Conservation (phyloP, 2,113 vertebrate genomes). For the Bubo bubo region DNA sequence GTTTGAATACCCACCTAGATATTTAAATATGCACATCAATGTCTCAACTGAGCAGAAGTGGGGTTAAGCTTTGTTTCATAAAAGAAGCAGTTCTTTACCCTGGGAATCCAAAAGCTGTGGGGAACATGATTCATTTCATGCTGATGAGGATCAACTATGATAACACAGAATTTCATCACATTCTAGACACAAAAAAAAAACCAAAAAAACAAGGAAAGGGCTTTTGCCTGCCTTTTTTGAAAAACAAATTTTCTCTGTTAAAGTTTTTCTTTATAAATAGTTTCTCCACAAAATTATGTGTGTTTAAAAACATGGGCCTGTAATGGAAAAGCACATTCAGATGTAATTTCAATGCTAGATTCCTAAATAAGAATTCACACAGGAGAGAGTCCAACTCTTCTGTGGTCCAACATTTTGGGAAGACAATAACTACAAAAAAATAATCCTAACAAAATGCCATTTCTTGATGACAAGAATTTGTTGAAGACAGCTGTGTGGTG, state of each 20-base stretch:
- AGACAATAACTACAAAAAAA: neutral
- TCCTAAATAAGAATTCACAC: neutral
- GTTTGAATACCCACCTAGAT: neutral
- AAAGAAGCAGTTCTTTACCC: neutral
- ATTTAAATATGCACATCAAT: neutral
- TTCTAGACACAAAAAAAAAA: neutral
- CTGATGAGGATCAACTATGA: neutral
- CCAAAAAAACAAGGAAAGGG: accelerated
- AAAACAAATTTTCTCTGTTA: neutral
- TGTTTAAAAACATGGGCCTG: neutral
- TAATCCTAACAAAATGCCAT: neutral
- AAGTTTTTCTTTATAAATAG: neutral
- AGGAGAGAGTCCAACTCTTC: too few relatives aligned
- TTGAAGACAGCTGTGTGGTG: neutral
- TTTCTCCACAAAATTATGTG: neutral
- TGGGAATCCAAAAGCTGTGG: neutral
- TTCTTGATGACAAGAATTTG: neutral
- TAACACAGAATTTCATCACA: neutral
- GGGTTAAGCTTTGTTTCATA: neutral
- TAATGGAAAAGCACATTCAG: neutral
- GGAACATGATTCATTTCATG: neutral
- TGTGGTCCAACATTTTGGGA: neutral
- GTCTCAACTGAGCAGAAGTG: accelerated
- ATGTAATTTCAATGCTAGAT: neutral
- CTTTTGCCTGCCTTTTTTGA: neutral